phyloP scores from a whole-genome alignment of 1,140 invertebrate genomes.

The Homarus americanus region DNA sequence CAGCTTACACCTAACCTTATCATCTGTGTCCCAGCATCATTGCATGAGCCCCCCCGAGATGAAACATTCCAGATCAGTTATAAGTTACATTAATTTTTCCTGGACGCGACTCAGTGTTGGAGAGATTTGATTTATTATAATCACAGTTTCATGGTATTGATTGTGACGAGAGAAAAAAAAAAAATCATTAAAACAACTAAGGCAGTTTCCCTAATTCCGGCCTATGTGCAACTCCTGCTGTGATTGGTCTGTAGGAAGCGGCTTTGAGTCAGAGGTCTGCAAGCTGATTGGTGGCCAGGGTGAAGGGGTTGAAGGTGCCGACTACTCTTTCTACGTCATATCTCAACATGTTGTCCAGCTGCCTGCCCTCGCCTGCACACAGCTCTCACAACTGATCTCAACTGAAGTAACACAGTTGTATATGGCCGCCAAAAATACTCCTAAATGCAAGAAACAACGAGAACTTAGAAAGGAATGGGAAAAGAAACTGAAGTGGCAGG shows the following conservation, averaged over 20 bases:
- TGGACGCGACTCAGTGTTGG: background rate
- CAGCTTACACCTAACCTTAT: slow-evolving; percentile 9
- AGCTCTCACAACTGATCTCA: background rate
- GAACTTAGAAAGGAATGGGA: background rate
- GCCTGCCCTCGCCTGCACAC: background rate
- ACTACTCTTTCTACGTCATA: background rate
- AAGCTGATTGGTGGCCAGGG: slow-evolving; percentile 46
- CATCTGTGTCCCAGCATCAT: background rate
- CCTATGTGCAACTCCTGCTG: slow-evolving; percentile 26
- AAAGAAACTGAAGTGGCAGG: background rate
- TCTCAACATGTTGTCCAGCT: background rate
- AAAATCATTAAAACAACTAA: slow-evolving; percentile 60
- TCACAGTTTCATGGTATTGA: slow-evolving; percentile 40
- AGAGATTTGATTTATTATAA: slow-evolving; percentile 34
- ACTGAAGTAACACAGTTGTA: too few relatives aligned
- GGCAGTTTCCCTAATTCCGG: slow-evolving; percentile 46
- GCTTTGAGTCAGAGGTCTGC: slow-evolving; percentile 64
- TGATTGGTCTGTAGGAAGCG: slow-evolving; percentile 54
- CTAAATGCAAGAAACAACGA: too few relatives aligned
- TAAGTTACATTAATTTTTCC: background rate
- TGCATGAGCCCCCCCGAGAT: background rate
- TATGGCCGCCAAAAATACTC: too few relatives aligned
- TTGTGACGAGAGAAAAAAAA: slow-evolving; percentile 2
- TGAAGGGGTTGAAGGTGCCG: slow-evolving; percentile 45
- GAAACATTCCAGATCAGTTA: too few relatives aligned